Percentiles rank a stretch among this genome's conserved stretches.
Evolutionary conservation across 2,888 invertebrate genomes (phyloP).

Genomic region (Leucoma salicis): DNA sequence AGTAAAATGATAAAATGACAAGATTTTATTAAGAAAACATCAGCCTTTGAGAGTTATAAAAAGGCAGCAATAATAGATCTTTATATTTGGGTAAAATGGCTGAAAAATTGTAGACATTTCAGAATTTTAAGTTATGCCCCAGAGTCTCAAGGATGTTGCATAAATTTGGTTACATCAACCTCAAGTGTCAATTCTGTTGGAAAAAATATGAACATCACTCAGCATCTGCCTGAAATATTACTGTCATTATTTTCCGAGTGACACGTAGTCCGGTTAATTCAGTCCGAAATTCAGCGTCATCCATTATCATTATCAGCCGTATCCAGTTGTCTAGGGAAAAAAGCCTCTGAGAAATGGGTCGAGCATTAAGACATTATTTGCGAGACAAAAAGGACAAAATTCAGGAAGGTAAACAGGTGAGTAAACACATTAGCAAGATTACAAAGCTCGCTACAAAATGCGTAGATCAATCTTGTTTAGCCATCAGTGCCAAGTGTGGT

Average conservation of each 20-base stretch:
- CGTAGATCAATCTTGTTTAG: slow-evolving; percentile 57
- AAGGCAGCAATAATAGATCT: slow-evolving; percentile 3
- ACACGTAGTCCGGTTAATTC: slow-evolving; percentile 49
- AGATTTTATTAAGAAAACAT: slow-evolving; percentile 1
- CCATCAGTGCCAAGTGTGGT: slow-evolving; percentile 18
- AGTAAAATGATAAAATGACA: neutral
- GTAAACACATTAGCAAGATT: slow-evolving; percentile 74
- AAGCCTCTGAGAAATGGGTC: slow-evolving; percentile 48
- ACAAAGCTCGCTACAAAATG: slow-evolving; percentile 41
- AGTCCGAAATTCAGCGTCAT: slow-evolving; percentile 45
- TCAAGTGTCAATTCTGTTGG: slow-evolving; percentile 20
- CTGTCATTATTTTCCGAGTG: slow-evolving; percentile 39
- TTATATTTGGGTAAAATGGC: slow-evolving; percentile 3
- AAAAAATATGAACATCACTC: slow-evolving; percentile 32
- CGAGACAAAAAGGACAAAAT: slow-evolving; percentile 52
- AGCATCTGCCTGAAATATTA: slow-evolving; percentile 38
- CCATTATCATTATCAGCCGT: slow-evolving; percentile 59
- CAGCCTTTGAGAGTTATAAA: neutral
- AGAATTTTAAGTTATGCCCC: slow-evolving; percentile 20
- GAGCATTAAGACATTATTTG: slow-evolving; percentile 53
- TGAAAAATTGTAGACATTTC: slow-evolving; percentile 10
- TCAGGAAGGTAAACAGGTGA: slow-evolving; percentile 56
- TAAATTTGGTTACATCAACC: slow-evolving; percentile 34
- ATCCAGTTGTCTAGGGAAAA: slow-evolving; percentile 48
- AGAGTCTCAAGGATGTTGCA: slow-evolving; percentile 24